phyloP scores from a whole-genome alignment of 92 coral and sea anemone genomes.

The Siderastrea radians region DNA sequence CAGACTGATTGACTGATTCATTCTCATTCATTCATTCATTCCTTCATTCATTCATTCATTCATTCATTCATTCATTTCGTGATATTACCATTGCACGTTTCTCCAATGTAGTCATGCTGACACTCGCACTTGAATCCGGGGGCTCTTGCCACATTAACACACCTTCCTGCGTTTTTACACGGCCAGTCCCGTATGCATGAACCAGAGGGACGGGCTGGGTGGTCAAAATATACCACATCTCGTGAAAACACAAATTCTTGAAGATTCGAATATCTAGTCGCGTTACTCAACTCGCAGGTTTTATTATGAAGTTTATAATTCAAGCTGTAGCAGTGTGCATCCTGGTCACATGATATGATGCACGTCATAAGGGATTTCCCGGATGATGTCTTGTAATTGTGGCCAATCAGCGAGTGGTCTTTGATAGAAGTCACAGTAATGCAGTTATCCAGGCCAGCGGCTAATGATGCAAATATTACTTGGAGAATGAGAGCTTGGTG shows the following conservation, averaged over 20 bases:
- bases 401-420: constrained; percentile 65
- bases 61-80: too few species aligned
- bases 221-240: constrained; percentile 74
- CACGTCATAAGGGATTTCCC: constrained; percentile 75
- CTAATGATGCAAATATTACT: background rate
- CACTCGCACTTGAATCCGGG: constrained; percentile 84
- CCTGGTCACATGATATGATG: constrained; percentile 70
- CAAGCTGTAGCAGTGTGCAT: constrained; percentile 74
- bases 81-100: constrained; percentile 69
- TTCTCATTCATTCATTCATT: too few species aligned
- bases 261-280: constrained; percentile 69
- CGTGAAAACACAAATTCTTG: constrained; percentile 54
- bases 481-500: background rate
- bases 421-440: constrained; percentile 64
- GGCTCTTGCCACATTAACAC: constrained; percentile 70
- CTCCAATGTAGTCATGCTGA: constrained; percentile 72
- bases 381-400: constrained; percentile 49
- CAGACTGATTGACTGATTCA: too few species aligned
- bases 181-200: constrained; percentile 79
- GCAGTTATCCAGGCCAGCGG: constrained; percentile 37
- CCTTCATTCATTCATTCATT: too few species aligned
- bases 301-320: constrained; percentile 67
- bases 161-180: constrained; percentile 76
- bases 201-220: constrained; percentile 82
- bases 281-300: constrained; percentile 76